Percentiles rank a stretch among this genome's conserved stretches.
phyloP scores from a whole-genome alignment of 2,888 invertebrate genomes.

The Zelleria hepariella region DNA sequence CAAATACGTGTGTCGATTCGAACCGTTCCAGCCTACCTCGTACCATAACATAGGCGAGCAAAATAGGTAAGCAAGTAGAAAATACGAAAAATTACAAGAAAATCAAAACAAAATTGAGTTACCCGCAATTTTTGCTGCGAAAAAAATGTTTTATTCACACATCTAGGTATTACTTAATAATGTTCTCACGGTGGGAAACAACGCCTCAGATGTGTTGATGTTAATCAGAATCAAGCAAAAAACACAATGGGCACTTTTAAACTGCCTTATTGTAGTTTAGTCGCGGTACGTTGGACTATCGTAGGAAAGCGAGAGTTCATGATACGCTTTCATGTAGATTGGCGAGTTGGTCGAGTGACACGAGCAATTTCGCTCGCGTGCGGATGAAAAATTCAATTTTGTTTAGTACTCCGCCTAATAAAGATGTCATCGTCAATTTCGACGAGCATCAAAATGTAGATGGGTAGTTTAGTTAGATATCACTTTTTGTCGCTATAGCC shows the following conservation, averaged over 20 bases:
- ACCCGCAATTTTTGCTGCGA: neutral
- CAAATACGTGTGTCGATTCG: no score
- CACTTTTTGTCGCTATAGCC: no score
- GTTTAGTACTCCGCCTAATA: neutral
- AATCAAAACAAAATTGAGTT: no score
- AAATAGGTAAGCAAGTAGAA: no score
- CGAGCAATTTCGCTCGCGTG: neutral
- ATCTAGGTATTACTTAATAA: neutral
- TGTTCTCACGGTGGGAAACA: neutral
- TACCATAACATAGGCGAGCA: no score
- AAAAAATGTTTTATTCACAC: neutral
- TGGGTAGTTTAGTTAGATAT: no score
- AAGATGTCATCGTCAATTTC: neutral
- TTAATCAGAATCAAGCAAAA: neutral
- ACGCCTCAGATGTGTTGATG: neutral
- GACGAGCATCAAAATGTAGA: neutral
- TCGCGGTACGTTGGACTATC: neutral
- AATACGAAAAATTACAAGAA: no score
- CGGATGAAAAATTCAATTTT: neutral
- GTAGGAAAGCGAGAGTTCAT: neutral
- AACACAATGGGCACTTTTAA: neutral
- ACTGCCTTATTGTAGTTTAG: neutral
- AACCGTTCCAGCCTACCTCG: no score
- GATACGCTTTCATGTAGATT: neutral
- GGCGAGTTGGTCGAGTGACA: neutral